phyloP scores from a whole-genome alignment of 1,140 invertebrate genomes.

The Copidosoma floridanum region DNA sequence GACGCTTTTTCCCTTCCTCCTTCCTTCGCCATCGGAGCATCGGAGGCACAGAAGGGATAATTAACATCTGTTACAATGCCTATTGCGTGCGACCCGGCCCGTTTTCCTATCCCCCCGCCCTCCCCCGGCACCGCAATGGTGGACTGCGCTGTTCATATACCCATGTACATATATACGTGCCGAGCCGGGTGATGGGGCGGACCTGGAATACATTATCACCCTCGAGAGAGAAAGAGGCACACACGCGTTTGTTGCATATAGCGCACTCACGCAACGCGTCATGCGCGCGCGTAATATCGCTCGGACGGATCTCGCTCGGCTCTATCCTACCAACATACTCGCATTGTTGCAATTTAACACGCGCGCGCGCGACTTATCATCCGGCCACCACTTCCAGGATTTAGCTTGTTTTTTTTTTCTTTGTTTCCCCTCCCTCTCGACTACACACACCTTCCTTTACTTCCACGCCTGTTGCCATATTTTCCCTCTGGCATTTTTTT shows the following conservation, averaged over 20 bases:
- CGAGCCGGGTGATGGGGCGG: neutral
- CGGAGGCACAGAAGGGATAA: constrained; percentile 16
- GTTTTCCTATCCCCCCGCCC: constrained; percentile 3
- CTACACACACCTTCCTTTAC: constrained; percentile 19
- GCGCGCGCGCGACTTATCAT: neutral
- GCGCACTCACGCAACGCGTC: constrained; percentile 17
- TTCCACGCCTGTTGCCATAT: too few relatives aligned
- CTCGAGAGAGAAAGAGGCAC: constrained; percentile 12
- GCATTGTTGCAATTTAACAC: constrained; percentile 29
- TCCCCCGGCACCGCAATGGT: too few relatives aligned
- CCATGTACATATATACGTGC: neutral
- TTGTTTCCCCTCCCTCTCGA: constrained; percentile 3
- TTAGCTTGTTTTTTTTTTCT: constrained; percentile 4
- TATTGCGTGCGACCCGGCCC: constrained; percentile 13
- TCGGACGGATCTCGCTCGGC: constrained; percentile 52
- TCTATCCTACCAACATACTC: constrained; percentile 37
- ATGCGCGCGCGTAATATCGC: constrained; percentile 27
- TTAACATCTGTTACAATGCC: constrained; percentile 30
- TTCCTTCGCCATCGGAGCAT: neutral
- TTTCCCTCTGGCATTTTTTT: constrained; percentile 13
- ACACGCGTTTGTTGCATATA: too few relatives aligned
- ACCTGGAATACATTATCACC: constrained; percentile 25
- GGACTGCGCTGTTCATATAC: too few relatives aligned
- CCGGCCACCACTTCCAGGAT: constrained; percentile 21
- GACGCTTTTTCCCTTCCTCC: neutral